phyloP scores from a whole-genome alignment of 2,797 vertebrate species.

The Acanthurus tractus region DNA sequence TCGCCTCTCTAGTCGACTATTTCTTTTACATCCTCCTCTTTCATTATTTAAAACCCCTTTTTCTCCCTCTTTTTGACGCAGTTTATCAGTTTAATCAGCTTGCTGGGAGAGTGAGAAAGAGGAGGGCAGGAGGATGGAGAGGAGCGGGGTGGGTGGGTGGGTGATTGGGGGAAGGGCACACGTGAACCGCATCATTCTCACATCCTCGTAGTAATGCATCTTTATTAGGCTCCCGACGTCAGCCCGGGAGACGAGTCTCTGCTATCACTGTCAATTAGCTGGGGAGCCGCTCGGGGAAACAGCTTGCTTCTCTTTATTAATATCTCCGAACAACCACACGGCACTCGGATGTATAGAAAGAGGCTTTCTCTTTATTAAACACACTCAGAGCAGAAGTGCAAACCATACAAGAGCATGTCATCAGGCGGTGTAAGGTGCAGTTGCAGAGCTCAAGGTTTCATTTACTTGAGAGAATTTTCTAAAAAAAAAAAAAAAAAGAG shows the following conservation, averaged over 20 bases:
- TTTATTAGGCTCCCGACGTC: constrained; percentile 77
- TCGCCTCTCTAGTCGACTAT: constrained; percentile 34
- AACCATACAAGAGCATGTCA: constrained; percentile 64
- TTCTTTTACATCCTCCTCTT: constrained; percentile 49
- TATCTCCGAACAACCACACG: constrained; percentile 69
- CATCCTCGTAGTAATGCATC: constrained; percentile 71
- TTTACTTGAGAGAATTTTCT: constrained; percentile 46
- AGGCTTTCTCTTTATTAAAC: constrained; percentile 76
- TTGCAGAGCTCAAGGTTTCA: constrained; percentile 54
- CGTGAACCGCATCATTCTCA: constrained; percentile 59
- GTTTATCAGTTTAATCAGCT: constrained; percentile 79
- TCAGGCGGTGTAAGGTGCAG: constrained; percentile 59
- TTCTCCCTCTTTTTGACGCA: constrained; percentile 52
- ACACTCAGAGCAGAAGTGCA: constrained; percentile 65
- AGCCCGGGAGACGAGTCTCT: constrained; percentile 68
- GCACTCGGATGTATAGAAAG: constrained; percentile 62
- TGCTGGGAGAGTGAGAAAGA: constrained; percentile 9
- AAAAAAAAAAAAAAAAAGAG: constrained; percentile 2
- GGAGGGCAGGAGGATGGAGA: neutral
- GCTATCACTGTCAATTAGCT: constrained; percentile 81
- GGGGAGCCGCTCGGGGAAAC: constrained; percentile 45
- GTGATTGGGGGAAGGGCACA: neutral
- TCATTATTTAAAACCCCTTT: constrained; percentile 68
- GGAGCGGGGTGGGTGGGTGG: neutral
- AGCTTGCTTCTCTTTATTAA: constrained; percentile 71